Evolutionary conservation across 2,113 vertebrate genomes (phyloP), one percentile per base, ranked within the genome.

Genomic region (Euleptes europaea): DNA sequence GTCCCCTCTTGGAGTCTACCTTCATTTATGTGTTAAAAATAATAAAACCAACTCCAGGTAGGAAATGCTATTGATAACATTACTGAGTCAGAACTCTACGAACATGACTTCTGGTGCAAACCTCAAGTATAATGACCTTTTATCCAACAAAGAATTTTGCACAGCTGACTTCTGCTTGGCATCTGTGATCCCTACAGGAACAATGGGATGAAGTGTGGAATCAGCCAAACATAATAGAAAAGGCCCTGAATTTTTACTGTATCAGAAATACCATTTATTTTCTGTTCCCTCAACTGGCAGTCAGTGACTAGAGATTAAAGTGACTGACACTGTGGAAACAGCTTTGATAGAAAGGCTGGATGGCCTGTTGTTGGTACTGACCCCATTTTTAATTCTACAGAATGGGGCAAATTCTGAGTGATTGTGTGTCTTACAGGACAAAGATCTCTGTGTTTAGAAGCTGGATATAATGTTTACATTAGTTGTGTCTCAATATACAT

Each of bases 121-220:
- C 9, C 11, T 75, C 79, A 72, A 88, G 83, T 84, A 90, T 89
- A 84, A 88, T 78, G 63, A 78, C 69, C 79, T 83, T 91, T 86
- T 83, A 87, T 63, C 44, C 75, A 54, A 71, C 49, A 79, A 91
- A 92, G 77, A 86, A 28, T 78, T 67, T 47, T 78, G 10, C 70
- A 86, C 79, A 86, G 89, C 66, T 88, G 82, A 66, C 49, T 35
- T 90, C 88, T 91, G 60, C 79, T 49, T 17, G 74, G 9, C 89
- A 86, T 90, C 84, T 88, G 77, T 77, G 87, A 11, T 86, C 90
- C 76, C 83, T 88, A 91, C 87, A 75, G 57, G 88, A 88, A 86
- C 49, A 54, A 1, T 38, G 40, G 19, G 69, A 84, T 86, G 23
- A 49, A 5, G 2, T 88, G 88, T 83, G 42, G 76, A 76, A 84